Percentiles rank a stretch among this genome's conserved stretches.
Evolutionary conservation across 2,888 invertebrate genomes (phyloP).

Genomic region (Anthophora plumipes): DNA sequence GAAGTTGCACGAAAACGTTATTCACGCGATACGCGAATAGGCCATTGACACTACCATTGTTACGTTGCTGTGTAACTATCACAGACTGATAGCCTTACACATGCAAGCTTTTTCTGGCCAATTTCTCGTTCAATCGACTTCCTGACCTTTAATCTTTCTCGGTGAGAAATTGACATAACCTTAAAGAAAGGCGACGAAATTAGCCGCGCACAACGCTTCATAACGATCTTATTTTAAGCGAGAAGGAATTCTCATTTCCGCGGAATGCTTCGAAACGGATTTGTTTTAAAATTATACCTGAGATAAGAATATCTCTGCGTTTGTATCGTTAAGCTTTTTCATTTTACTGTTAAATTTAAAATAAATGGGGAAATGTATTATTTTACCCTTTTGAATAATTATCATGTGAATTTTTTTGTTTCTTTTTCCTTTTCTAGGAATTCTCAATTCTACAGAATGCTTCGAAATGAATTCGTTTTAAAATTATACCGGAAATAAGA

Average conservation of each 20-base stretch:
- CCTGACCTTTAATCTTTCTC: neutral
- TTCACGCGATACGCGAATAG: constrained; percentile 46
- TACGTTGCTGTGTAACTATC: neutral
- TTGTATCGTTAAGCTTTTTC: too few species aligned
- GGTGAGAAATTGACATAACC: neutral
- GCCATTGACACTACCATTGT: constrained; percentile 32
- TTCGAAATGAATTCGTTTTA: too few species aligned
- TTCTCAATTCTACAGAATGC: too few species aligned
- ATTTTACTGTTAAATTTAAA: too few species aligned
- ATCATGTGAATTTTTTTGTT: too few species aligned
- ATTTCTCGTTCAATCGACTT: neutral
- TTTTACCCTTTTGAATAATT: neutral
- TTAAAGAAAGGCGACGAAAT: neutral
- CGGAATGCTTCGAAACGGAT: too few species aligned
- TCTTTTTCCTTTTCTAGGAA: too few species aligned
- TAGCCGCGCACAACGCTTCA: neutral
- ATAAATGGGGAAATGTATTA: too few species aligned
- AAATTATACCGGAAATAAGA: too few species aligned
- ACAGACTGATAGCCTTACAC: constrained; percentile 3
- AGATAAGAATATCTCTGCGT: too few species aligned
- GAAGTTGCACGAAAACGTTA: constrained; percentile 20
- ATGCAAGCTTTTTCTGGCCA: neutral
- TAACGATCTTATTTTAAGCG: neutral
- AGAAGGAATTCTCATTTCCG: too few species aligned
- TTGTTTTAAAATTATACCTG: too few species aligned